These are phyloP conservation scores for Drosophila stalkeri DNA, from an alignment of 2,888 invertebrate genomes.

Conservation along the genomic window DNA sequence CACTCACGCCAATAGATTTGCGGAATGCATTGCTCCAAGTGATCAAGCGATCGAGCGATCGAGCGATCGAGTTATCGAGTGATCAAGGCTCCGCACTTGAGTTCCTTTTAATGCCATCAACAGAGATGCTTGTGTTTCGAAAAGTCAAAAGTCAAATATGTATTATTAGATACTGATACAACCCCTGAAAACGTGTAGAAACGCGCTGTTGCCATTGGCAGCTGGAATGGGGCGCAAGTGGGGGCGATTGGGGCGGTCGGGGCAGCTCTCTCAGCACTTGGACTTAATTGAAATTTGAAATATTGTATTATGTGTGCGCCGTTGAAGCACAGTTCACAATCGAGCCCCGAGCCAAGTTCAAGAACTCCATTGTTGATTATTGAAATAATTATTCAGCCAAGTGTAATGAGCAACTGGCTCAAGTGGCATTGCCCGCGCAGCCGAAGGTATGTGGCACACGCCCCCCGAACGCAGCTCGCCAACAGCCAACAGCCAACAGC, in stretches of 20 bases:
- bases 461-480: constrained; percentile 6
- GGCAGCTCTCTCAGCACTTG: constrained; percentile 80
- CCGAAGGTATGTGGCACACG: constrained; percentile 30
- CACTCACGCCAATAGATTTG: constrained; percentile 48
- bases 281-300: constrained; percentile 83
- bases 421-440: constrained; percentile 47
- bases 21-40: constrained; percentile 48
- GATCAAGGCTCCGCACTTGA: constrained; percentile 62
- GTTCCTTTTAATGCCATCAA: constrained; percentile 69
- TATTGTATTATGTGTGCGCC: constrained; percentile 82
- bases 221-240: constrained; percentile 10
- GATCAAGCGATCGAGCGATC: constrained; percentile 4
- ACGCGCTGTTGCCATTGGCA: constrained; percentile 59
- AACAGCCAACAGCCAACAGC: too few relatives aligned
- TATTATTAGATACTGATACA: constrained; percentile 57
- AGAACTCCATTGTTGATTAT: constrained; percentile 70
- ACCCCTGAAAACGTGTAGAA: background rate
- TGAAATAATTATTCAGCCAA: constrained; percentile 77
- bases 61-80: constrained; percentile 29
- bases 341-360: constrained; percentile 56
- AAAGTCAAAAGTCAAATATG: constrained; percentile 80
- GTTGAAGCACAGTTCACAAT: constrained; percentile 79
- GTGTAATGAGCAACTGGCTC: constrained; percentile 77
- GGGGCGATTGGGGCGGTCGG: background rate
- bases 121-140: constrained; percentile 70